Evolutionary conservation across 2,797 vertebrate genomes (phyloP).

Genomic region (Buceros bicornis): DNA sequence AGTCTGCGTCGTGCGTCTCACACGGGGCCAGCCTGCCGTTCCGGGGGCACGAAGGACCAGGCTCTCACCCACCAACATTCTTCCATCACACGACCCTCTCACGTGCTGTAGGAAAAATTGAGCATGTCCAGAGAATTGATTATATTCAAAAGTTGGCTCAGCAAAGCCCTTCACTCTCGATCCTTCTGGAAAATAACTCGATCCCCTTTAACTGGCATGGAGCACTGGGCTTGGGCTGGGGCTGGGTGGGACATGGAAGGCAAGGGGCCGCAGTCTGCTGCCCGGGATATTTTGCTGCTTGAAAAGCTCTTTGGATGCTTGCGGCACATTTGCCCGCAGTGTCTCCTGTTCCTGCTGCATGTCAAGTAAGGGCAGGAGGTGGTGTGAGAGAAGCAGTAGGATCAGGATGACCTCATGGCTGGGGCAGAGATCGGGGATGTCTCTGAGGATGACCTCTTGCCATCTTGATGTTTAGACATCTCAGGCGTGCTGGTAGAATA

Average conservation of each 20-base stretch:
- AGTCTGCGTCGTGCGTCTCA: background rate
- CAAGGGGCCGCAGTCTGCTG: accelerated
- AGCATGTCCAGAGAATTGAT: background rate
- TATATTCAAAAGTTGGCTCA: background rate
- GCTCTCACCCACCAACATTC: background rate
- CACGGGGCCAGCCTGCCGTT: background rate
- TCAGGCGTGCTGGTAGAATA: background rate
- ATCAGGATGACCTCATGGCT: background rate
- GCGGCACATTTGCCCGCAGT: accelerated
- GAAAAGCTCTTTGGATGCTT: background rate
- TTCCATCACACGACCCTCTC: background rate
- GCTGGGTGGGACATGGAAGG: background rate
- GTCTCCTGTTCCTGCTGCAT: accelerated
- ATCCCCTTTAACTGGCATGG: accelerated
- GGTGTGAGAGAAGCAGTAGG: background rate
- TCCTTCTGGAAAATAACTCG: background rate
- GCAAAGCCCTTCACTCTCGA: background rate
- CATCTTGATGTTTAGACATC: constrained; percentile 41
- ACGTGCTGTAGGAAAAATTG: accelerated
- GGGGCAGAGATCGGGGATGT: background rate
- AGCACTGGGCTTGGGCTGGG: background rate
- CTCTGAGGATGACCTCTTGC: constrained; percentile 42
- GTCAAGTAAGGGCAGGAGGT: constrained; percentile 7
- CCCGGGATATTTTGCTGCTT: background rate
- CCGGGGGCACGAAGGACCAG: background rate